Percentiles rank a stretch among this genome's conserved stretches.
Evolutionary conservation across 2,888 invertebrate species (phyloP).

Genomic region (Macaria liturata): DNA sequence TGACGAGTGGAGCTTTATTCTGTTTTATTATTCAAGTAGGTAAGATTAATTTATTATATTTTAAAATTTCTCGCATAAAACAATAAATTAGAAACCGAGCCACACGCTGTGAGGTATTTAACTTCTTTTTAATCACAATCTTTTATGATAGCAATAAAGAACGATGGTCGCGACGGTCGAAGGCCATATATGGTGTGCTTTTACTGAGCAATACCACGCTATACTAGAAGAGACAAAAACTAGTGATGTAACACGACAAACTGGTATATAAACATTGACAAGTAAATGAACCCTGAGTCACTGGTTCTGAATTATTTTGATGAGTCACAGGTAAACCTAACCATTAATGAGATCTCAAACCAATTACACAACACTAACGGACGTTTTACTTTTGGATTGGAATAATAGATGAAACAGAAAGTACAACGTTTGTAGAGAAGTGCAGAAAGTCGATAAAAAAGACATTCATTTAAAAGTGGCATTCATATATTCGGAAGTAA

Average conservation of each 20-base stretch:
- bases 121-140: constrained; percentile 2
- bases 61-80: constrained; percentile 1
- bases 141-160: constrained; percentile 9
- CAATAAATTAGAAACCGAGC: constrained; percentile 15
- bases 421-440: neutral
- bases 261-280: constrained; percentile 48
- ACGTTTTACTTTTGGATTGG: too few species aligned
- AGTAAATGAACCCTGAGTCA: constrained; percentile 73
- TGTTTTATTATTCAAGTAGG: too few species aligned
- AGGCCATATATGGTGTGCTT: constrained; percentile 21
- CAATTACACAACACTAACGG: too few species aligned
- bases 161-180: constrained; percentile 3
- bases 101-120: constrained; percentile 6
- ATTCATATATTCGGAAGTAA: neutral
- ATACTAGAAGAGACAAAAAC: constrained; percentile 11
- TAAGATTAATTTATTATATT: constrained; percentile 2
- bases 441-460: neutral
- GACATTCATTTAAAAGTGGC: neutral
- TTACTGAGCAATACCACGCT: constrained; percentile 7
- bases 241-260: constrained; percentile 24
- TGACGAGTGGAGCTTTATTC: too few species aligned
- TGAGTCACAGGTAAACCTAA: constrained; percentile 51
- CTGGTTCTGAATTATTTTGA: constrained; percentile 53
- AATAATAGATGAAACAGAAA: too few species aligned
- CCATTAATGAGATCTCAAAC: constrained; percentile 37